Percentiles rank a stretch among this genome's conserved stretches.
Conservation (phyloP, 2,113 vertebrate species). For the Prolemur simus region DNA sequence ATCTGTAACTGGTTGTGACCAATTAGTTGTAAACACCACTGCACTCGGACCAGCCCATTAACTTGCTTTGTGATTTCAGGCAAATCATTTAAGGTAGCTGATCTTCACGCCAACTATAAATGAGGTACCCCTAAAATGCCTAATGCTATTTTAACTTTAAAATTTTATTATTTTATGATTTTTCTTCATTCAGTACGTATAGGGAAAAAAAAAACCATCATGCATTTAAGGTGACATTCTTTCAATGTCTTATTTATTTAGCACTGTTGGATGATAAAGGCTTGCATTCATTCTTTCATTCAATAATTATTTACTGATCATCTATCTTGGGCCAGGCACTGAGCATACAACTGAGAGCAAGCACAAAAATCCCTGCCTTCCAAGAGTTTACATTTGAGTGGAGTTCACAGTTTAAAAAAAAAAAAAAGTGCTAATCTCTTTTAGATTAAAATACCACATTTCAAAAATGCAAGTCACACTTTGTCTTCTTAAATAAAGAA, state of each 20-base stretch:
- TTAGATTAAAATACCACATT: background rate
- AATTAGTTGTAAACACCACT: no score
- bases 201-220: background rate
- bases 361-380: background rate
- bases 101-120: background rate
- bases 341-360: background rate
- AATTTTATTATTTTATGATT: background rate
- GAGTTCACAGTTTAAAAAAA: background rate
- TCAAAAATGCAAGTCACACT: background rate
- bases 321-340: background rate
- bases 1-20: no score
- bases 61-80: constrained; percentile 19
- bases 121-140: background rate
- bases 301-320: background rate
- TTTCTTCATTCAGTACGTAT: background rate
- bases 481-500: background rate
- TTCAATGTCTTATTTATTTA: constrained; percentile 9
- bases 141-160: background rate
- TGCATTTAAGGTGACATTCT: background rate
- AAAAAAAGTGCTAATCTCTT: background rate
- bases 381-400: background rate
- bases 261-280: background rate
- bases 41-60: background rate
- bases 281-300: constrained; percentile 4
- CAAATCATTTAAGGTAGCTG: constrained; percentile 24